A percentile compares a stretch with the other conserved stretches of the same genome.
Evolutionary conservation across 2,797 vertebrate species (phyloP).

Genomic region (Chromobotia macracanthus): DNA sequence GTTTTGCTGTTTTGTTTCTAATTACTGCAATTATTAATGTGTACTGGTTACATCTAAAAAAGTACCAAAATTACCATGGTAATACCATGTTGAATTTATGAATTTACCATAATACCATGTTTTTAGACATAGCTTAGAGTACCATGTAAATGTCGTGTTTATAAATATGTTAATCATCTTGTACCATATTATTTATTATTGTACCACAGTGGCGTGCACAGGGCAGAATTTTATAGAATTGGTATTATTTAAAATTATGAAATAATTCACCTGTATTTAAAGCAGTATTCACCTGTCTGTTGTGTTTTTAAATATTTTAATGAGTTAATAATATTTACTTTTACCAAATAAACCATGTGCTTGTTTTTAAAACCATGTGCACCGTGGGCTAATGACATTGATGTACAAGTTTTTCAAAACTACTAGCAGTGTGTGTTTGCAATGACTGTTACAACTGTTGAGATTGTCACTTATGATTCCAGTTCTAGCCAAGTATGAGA

Average conservation of each 20-base stretch:
- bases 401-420: background rate
- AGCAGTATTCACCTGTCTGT: no score
- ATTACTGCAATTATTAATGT: background rate
- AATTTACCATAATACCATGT: background rate
- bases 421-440: background rate
- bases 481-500: constrained; percentile 85
- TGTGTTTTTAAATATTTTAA: no score
- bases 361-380: no score
- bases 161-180: background rate
- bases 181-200: background rate
- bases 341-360: no score
- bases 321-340: no score
- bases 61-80: background rate
- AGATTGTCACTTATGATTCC: constrained; percentile 55
- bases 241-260: no score
- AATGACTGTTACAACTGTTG: background rate
- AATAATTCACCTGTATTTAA: no score
- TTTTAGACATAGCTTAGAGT: background rate
- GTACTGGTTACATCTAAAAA: background rate
- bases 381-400: background rate
- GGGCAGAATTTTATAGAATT: no score
- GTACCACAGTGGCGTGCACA: background rate
- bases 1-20: background rate
- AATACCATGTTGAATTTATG: background rate
- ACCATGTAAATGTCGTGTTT: background rate